A percentile compares a stretch with the other conserved stretches of the same genome.
Conservation (phyloP, 2,888 invertebrate species). For the Orthonevra nobilis region DNA sequence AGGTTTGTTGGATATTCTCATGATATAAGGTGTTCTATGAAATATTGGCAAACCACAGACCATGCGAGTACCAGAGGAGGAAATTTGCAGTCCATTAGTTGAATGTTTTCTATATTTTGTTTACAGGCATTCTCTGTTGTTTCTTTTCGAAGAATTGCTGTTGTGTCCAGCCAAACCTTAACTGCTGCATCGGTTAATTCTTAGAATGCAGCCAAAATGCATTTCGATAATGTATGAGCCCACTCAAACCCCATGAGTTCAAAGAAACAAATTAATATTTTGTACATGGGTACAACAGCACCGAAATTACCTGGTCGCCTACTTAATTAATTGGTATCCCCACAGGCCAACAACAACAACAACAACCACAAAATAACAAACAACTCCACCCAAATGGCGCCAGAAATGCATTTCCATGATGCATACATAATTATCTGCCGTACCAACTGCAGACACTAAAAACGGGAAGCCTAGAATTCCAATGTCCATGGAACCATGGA, state of each 20-base stretch:
- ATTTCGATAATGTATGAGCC: background rate
- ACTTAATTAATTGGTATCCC: slow-evolving; percentile 32
- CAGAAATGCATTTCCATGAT: slow-evolving; percentile 45
- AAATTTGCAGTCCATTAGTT: too few relatives aligned
- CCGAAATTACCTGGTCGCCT: slow-evolving; percentile 33
- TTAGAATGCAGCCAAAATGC: background rate
- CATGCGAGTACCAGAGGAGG: too few relatives aligned
- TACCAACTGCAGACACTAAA: slow-evolving; percentile 19
- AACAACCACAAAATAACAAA: slow-evolving; percentile 8
- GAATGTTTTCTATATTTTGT: too few relatives aligned
- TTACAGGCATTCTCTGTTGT: too few relatives aligned
- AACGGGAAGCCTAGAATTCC: slow-evolving; percentile 24
- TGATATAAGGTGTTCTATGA: too few relatives aligned
- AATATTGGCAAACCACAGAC: too few relatives aligned
- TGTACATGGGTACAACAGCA: background rate
- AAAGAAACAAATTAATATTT: slow-evolving; percentile 25
- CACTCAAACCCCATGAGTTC: background rate
- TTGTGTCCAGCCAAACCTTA: too few relatives aligned
- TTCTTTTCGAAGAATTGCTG: too few relatives aligned
- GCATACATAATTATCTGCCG: slow-evolving; percentile 51
- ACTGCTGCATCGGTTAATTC: slow-evolving; percentile 20
- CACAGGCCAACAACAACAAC: slow-evolving; percentile 3
- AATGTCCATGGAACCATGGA: slow-evolving; percentile 24
- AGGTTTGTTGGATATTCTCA: too few relatives aligned
- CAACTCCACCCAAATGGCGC: slow-evolving; percentile 45